A percentile compares a stretch with the other conserved stretches of the same genome.
Evolutionary conservation across 1,140 invertebrate species (phyloP).

Genomic region (Pachypsylla venusta): DNA sequence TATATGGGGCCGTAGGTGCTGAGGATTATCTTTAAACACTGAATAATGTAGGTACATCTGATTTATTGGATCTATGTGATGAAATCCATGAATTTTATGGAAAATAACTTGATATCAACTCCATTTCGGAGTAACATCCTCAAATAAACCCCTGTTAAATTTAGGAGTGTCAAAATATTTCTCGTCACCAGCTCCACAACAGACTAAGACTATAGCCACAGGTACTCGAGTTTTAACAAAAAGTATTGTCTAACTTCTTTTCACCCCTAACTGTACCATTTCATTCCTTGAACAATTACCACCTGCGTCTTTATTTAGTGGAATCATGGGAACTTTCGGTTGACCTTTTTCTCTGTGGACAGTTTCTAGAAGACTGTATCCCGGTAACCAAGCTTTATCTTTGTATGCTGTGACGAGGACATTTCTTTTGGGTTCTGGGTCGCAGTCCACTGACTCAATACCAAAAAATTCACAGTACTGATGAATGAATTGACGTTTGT

Average conservation of each 20-base stretch:
- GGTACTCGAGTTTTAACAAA: too few relatives aligned
- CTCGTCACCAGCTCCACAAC: too few relatives aligned
- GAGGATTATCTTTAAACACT: too few relatives aligned
- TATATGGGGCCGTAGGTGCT: too few relatives aligned
- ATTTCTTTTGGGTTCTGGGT: constrained; percentile 86
- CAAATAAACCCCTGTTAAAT: too few relatives aligned
- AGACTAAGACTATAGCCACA: too few relatives aligned
- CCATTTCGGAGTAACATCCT: too few relatives aligned
- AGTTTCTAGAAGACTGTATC: constrained; percentile 63
- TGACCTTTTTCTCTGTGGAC: constrained; percentile 60
- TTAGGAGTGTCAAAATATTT: too few relatives aligned
- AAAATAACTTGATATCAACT: too few relatives aligned
- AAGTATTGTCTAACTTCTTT: background rate
- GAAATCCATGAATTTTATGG: too few relatives aligned
- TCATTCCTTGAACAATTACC: background rate
- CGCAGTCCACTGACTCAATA: constrained; percentile 81
- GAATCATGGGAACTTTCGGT: constrained; percentile 46
- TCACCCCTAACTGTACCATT: constrained; percentile 1
- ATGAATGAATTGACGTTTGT: constrained; percentile 78
- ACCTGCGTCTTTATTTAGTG: background rate
- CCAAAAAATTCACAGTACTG: constrained; percentile 91
- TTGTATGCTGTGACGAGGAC: constrained; percentile 80
- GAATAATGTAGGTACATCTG: too few relatives aligned
- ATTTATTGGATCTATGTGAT: too few relatives aligned
- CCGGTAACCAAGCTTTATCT: constrained; percentile 71